Evolutionary conservation across 2,888 invertebrate genomes (phyloP).

Genomic region (Hyppa rectilinea): DNA sequence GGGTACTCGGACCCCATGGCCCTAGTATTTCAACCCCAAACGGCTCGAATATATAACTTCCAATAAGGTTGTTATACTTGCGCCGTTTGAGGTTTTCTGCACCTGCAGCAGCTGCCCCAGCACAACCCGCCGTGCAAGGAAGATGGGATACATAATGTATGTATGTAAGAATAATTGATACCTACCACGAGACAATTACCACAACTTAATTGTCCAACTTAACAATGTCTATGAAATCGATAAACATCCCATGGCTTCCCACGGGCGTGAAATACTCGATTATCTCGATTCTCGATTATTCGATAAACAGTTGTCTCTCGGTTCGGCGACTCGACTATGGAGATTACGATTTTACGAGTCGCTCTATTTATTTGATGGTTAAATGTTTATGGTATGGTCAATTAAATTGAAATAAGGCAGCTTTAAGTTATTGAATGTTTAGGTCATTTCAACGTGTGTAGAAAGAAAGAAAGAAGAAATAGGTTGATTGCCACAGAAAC

Average conservation of each 20-base stretch:
- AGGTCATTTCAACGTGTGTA: not conserved
- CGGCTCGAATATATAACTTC: no score
- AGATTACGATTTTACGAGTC: conserved; percentile 36
- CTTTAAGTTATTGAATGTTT: conserved; percentile 15
- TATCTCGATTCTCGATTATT: conserved; percentile 48
- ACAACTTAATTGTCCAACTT: conserved; percentile 58
- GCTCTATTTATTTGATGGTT: conserved; percentile 50
- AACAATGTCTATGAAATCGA: conserved; percentile 64
- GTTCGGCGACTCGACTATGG: conserved; percentile 13
- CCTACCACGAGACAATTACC: conserved; percentile 52
- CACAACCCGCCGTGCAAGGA: no score
- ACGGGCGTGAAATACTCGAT: conserved; percentile 72
- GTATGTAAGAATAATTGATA: conserved; percentile 28
- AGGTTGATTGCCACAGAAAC: no score
- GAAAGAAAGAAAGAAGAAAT: no score
- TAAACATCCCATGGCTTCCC: conserved; percentile 69
- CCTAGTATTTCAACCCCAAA: no score
- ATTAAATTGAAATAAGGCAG: conserved; percentile 24
- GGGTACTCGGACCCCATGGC: no score
- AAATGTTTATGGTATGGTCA: conserved; percentile 23
- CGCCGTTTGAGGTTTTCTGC: no score
- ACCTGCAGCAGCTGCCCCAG: no score
- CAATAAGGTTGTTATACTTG: no score
- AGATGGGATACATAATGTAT: no score
- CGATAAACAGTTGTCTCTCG: conserved; percentile 54